Base-by-base conservation (phyloP, 2,888 invertebrate species). In the Adelphocoris suturalis region DNA sequence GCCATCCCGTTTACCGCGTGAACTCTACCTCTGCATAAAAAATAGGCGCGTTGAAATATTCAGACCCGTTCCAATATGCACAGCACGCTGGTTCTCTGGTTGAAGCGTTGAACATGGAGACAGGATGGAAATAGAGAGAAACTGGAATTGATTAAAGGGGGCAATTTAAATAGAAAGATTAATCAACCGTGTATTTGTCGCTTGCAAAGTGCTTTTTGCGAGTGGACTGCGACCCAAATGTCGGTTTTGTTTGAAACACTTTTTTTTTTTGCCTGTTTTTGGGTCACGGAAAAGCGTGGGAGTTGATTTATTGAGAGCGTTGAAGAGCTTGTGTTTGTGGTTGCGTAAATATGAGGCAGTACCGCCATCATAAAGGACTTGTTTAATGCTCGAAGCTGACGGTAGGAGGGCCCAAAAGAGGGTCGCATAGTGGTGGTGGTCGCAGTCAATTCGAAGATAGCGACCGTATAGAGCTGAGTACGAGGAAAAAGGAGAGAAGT, bases 401-500 rank as follows among this genome's bases (percentile, higher is more conserved):
- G 68, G 23, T n/a, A n/a, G 57, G 52, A 52, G 52, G 2, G 52
- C 23, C 23, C 23, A 3, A 37, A 37, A 37, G 19, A 13, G 68
- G 68, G 23, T 19, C 68, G 23, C 19, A 3, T 23, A n/a, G 61
- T 19, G 61, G 61, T 68, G 19, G 12, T 0, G 23, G 23, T 19
- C 19, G 23, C 68, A 5, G 68, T 68, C 68, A 19, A 68, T 23
- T 3, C 37, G 78, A 78, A 78, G 46, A 78, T 78, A 47, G 78
- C 78, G 47, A n/a, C 82, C 47, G 46, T 82, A 23, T 19, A 48
- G n/a, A 52, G 82, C 48, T 78, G 68, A 68, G 68, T 52, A 52
- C 47, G 16, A 52, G 48, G 5, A 48, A 19, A 52, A 52, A 52
- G 52, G 82, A 37, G 80, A 37, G 52, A 23, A 52, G 82, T 23